These are phyloP conservation scores for Huso huso DNA, from an alignment of 2,797 vertebrate genomes.

Conservation along the genomic window DNA sequence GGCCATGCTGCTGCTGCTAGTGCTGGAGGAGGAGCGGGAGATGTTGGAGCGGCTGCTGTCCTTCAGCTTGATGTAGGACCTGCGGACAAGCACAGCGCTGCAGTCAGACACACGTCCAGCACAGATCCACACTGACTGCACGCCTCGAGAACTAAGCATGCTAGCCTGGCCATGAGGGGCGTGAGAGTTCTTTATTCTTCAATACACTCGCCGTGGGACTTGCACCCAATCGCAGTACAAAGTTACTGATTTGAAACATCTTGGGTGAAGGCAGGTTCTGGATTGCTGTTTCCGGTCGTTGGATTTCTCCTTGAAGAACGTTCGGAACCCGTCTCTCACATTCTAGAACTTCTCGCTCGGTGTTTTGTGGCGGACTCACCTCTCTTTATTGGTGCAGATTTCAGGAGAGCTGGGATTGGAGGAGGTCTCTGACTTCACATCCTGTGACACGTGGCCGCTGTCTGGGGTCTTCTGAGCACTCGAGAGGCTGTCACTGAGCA, in stretches of 20 bases:
- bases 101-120: too few species aligned
- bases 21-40: slow-evolving; percentile 92
- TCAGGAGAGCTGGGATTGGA: slow-evolving; percentile 97
- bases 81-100: slow-evolving; percentile 25
- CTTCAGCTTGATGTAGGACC: slow-evolving; percentile 80
- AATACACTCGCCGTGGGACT: too few species aligned
- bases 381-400: slow-evolving; percentile 88
- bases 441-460: slow-evolving; percentile 71
- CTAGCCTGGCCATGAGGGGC: too few species aligned
- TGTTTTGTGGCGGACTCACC: slow-evolving; percentile 49
- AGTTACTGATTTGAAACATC: too few species aligned
- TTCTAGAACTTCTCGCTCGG: too few species aligned
- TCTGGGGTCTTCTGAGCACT: slow-evolving; percentile 75
- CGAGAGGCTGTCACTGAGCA: slow-evolving; percentile 51
- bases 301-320: slow-evolving; percentile 75
- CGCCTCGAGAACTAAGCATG: too few species aligned
- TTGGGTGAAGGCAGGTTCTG: too few species aligned
- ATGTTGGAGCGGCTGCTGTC: slow-evolving; percentile 81
- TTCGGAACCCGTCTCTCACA: too few species aligned
- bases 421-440: slow-evolving; percentile 79
- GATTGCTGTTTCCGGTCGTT: slow-evolving; percentile 66
- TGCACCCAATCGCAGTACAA: too few species aligned
- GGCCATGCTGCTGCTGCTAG: slow-evolving; percentile 91
- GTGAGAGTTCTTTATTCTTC: slow-evolving; percentile 26
- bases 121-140: too few species aligned